phyloP scores from a whole-genome alignment of 30 jellyfish, hydroid and myxozoan genomes.

The Turritopsis dohrnii region DNA sequence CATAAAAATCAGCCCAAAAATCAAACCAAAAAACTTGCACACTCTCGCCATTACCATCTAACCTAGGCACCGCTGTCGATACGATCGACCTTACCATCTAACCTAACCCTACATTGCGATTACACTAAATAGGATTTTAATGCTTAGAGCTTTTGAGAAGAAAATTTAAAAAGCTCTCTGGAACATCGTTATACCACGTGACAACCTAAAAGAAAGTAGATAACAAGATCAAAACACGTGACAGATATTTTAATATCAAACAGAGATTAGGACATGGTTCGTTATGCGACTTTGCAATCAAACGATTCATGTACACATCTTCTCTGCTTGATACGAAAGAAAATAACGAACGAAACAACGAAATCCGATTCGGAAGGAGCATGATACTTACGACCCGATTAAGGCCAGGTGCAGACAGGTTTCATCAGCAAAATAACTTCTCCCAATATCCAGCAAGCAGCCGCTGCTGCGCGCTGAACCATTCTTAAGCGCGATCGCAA shows the following conservation, averaged over 20 bases:
- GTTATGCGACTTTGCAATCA: neutral
- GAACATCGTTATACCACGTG: neutral
- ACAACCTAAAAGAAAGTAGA: neutral
- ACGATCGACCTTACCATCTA: no score
- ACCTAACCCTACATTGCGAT: no score
- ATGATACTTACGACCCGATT: neutral
- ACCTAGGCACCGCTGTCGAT: neutral
- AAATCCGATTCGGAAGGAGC: neutral
- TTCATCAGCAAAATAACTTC: neutral
- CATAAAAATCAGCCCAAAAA: neutral
- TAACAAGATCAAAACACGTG: no score
- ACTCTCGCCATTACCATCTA: neutral
- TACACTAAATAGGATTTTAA: no score
- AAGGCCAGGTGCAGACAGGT: neutral
- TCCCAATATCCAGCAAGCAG: neutral
- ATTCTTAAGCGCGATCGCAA: no score
- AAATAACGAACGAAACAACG: neutral
- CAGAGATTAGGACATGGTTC: neutral
- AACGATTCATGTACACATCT: neutral
- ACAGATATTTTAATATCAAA: no score
- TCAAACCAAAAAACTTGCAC: no score
- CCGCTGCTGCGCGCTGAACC: neutral
- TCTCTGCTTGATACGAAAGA: neutral
- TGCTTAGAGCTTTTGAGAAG: no score
- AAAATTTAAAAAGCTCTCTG: no score